Evolutionary conservation across 2,113 vertebrate genomes (phyloP).

Genomic region (Cervus canadensis): DNA sequence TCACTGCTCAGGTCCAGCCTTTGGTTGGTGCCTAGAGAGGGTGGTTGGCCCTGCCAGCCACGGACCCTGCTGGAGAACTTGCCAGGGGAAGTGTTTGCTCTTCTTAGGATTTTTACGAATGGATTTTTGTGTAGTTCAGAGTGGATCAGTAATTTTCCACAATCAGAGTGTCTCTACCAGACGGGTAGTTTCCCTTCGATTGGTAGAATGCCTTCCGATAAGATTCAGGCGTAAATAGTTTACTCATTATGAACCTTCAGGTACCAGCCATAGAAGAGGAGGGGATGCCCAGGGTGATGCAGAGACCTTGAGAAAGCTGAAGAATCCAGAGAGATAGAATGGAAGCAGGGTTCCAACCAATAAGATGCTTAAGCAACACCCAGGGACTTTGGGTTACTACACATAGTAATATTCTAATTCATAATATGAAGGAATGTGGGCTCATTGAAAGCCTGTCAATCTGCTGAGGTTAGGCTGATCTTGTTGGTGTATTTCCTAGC

Average conservation of each 20-base stretch:
- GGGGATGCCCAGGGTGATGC: too few species aligned
- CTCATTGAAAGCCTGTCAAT: not conserved
- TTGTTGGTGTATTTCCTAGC: not conserved
- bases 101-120: slow-evolving; percentile 47
- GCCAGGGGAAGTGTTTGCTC: slow-evolving; percentile 55
- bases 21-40: slow-evolving; percentile 54
- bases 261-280: not conserved
- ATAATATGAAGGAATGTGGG: not conserved
- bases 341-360: not conserved
- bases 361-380: not conserved
- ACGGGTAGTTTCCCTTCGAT: slow-evolving; percentile 22
- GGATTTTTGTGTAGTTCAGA: slow-evolving; percentile 38
- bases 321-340: not conserved
- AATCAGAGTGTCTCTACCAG: not conserved
- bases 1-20: slow-evolving; percentile 20
- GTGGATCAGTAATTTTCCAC: slow-evolving; percentile 63
- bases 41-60: slow-evolving; percentile 28
- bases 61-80: slow-evolving; percentile 38
- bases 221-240: not conserved
- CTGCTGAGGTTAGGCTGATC: not conserved
- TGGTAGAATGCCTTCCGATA: not conserved
- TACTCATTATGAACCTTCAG: not conserved
- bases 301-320: not conserved
- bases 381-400: not conserved
- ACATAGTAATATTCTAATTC: not conserved